phyloP scores from a whole-genome alignment of 2,888 invertebrate genomes.

The Keiferia lycopersicella region DNA sequence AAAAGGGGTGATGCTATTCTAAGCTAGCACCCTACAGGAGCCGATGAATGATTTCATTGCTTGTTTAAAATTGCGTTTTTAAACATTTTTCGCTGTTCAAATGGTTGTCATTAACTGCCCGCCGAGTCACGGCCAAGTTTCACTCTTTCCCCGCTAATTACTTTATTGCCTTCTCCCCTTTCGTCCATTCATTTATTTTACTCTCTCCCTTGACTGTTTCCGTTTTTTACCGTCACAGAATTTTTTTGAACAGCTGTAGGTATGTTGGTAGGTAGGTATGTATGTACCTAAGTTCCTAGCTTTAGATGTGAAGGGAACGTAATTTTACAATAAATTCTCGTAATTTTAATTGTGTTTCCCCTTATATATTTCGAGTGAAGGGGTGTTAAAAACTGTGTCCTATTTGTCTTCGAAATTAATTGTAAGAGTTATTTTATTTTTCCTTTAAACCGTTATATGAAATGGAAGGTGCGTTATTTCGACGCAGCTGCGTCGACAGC shows the following conservation, averaged over 20 bases:
- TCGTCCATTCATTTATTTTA: conserved; percentile 54
- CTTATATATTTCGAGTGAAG: too few relatives aligned
- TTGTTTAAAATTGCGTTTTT: not conserved
- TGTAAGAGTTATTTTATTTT: too few relatives aligned
- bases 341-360: not conserved
- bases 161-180: conserved; percentile 61
- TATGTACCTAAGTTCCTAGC: too few relatives aligned
- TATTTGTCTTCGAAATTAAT: too few relatives aligned
- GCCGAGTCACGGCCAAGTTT: conserved; percentile 52
- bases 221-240: conserved; percentile 36
- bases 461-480: too few relatives aligned
- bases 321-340: too few relatives aligned
- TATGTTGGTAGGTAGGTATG: not conserved
- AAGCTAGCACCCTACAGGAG: too few relatives aligned
- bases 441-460: too few relatives aligned
- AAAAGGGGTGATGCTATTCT: too few relatives aligned
- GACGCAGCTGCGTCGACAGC: too few relatives aligned
- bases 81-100: not conserved
- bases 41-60: too few relatives aligned
- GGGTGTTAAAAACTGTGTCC: too few relatives aligned
- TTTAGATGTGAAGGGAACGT: not conserved
- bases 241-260: conserved; percentile 26
- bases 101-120: conserved; percentile 48
- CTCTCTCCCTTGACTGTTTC: conserved; percentile 44
- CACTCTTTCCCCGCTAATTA: conserved; percentile 63